These are phyloP conservation scores for Vombatus ursinus DNA, from an alignment of 2,113 vertebrate genomes.

Conservation along the genomic window DNA sequence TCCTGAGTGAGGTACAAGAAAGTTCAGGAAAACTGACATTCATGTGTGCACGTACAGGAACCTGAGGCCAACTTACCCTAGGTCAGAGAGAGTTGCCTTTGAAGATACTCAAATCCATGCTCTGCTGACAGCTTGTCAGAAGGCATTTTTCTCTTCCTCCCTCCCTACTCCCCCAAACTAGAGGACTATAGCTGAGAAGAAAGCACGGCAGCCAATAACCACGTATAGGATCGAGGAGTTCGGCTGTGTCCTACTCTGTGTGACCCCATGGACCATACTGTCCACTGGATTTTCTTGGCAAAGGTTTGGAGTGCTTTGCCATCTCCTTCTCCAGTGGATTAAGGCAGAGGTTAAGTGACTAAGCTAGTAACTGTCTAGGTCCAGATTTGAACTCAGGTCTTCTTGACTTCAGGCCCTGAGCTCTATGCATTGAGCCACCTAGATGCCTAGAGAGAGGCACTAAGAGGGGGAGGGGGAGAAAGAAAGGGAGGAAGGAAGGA, in stretches of 20 bases:
- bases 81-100: background rate
- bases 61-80: background rate
- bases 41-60: background rate
- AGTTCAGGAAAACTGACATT: background rate
- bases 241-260: background rate
- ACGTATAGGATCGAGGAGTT: background rate
- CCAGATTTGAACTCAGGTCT: background rate
- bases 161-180: background rate
- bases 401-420: background rate
- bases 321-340: background rate
- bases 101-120: background rate
- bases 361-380: background rate
- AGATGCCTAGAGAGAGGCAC: background rate
- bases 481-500: too few species aligned
- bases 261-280: background rate
- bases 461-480: too few species aligned
- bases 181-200: background rate
- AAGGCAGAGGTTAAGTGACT: background rate
- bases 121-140: background rate
- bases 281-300: background rate
- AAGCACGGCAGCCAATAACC: background rate
- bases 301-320: background rate
- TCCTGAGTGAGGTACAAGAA: background rate
- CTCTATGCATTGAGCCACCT: background rate
- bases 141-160: background rate